These are phyloP conservation scores for Saguinus imperator DNA, from an alignment of 2,113 vertebrate genomes.

Conservation along the genomic window DNA sequence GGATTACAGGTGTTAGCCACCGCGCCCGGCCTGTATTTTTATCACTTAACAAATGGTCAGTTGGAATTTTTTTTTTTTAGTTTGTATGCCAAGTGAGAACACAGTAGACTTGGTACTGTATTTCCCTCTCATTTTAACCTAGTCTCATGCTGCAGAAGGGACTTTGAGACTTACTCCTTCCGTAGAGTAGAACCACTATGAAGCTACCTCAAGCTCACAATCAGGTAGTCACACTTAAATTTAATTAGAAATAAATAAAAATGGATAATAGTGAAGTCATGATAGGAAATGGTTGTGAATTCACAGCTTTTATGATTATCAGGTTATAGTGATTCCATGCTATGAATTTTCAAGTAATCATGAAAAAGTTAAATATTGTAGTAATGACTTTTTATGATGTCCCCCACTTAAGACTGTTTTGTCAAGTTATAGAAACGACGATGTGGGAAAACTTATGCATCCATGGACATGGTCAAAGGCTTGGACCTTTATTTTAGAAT, in stretches of 20 bases:
- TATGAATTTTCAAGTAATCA: slow-evolving; percentile 32
- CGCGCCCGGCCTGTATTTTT: no score
- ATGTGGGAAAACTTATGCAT: background rate
- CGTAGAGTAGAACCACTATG: background rate
- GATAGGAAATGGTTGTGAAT: slow-evolving; percentile 26
- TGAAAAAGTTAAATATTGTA: background rate
- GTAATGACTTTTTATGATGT: background rate
- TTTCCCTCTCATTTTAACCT: slow-evolving; percentile 59
- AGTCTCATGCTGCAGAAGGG: background rate
- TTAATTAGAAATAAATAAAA: slow-evolving; percentile 37
- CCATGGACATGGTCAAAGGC: background rate
- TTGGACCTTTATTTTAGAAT: background rate
- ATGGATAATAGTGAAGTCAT: background rate
- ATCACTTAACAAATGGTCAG: slow-evolving; percentile 59
- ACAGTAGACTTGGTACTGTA: background rate
- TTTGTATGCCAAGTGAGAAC: slow-evolving; percentile 56
- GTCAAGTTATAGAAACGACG: background rate
- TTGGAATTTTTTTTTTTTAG: background rate
- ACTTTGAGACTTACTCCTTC: background rate
- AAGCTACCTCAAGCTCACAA: slow-evolving; percentile 63
- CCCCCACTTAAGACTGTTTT: background rate
- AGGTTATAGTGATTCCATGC: background rate
- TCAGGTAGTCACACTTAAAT: slow-evolving; percentile 44
- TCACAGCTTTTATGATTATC: slow-evolving; percentile 14
- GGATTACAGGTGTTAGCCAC: no score